Base-by-base conservation (phyloP, 2,113 vertebrate genomes). In the Equus quagga region DNA sequence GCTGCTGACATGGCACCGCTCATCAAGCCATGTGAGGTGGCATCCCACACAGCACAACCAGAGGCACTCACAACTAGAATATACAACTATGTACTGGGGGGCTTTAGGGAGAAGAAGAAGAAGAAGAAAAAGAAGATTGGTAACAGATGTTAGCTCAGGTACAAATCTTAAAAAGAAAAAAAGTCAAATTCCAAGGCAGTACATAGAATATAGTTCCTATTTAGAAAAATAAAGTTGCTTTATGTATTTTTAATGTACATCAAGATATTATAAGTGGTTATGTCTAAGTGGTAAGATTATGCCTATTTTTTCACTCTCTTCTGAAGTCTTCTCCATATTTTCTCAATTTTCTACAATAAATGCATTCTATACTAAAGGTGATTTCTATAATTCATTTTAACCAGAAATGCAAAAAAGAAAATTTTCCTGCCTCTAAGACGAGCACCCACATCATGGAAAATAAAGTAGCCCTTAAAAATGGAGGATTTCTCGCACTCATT, bases 251-350 rank as follows among this genome's bases (percentile, higher is more conserved):
- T 75, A 89, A 75, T 23, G 6, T 46, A 65, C 72, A 56, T 82
- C 17, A 46, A 95, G 49, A 36, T 65, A 82, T 46, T 76, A 56
- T 14, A 13, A 69, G 17, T 17, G 24, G 1, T 33, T 89, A 46
- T 56, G 65, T 88, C n/a, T 82, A 81, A 73, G 49, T 44, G 21
- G 23, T 89, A 75, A 69, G 21, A 89, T 13, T 69, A 67, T 41
- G 24, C 6, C 31, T 60, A 69, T 4, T n/a, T 84, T 90, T 78
- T 60, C 18, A 58, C 13, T 76, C 17, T 69, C 23, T 95, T 58
- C 21, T 21, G 41, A 67, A 60, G 23, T 67, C 46, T 33, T 85
- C 28, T 56, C 49, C n/a, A n/a, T 21, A 60, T 49, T 84, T 69
- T 51, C n/a, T 72, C 44, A 44, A 73, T 41, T 73, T 73, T 60